phyloP scores from a whole-genome alignment of 2,888 invertebrate species.

The Stenodera caucasica region DNA sequence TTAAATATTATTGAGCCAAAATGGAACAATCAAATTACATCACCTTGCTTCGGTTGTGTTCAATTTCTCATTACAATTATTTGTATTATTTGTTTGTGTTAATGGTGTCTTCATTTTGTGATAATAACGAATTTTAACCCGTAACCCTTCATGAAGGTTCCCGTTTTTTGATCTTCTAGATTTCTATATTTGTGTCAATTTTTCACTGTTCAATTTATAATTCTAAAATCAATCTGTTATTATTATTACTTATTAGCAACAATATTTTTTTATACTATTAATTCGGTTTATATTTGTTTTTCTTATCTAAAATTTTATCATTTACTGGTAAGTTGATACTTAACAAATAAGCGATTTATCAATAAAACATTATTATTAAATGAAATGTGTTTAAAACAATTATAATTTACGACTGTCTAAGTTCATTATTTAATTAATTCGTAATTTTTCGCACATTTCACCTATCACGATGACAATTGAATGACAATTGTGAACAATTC shows the following conservation, averaged over 20 bases:
- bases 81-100: constrained; percentile 34
- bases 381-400: neutral
- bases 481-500: neutral
- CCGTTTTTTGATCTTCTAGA: neutral
- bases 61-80: constrained; percentile 29
- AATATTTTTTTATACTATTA: too few relatives aligned
- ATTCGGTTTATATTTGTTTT: neutral
- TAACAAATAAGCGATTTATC: neutral
- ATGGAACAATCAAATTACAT: neutral
- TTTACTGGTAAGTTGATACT: neutral
- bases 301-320: neutral
- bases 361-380: neutral
- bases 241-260: neutral
- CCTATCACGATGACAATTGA: neutral
- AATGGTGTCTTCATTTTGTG: constrained; percentile 41
- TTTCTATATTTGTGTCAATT: neutral
- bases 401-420: neutral
- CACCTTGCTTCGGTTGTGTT: constrained; percentile 22
- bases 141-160: constrained; percentile 24
- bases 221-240: neutral
- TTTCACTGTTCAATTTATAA: neutral
- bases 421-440: neutral
- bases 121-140: neutral
- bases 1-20: constrained; percentile 42
- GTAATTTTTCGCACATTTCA: neutral